Conservation (phyloP, 2,797 vertebrate species). For the Austrolebias charrua region DNA sequence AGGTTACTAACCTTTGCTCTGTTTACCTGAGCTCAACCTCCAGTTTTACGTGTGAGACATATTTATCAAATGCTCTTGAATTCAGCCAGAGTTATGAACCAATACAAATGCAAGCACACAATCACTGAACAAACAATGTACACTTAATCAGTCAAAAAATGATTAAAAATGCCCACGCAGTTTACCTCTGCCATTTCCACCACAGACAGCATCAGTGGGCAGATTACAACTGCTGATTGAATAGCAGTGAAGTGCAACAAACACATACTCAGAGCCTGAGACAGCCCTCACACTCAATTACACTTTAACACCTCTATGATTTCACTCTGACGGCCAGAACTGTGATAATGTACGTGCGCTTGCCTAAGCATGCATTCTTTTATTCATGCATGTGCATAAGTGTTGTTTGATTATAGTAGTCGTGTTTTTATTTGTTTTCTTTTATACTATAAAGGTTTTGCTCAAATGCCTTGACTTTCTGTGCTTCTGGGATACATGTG, state of each 20-base stretch:
- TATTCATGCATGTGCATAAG: not conserved
- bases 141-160: slow-evolving; percentile 33
- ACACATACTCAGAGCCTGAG: slow-evolving; percentile 3
- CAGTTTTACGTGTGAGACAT: not conserved
- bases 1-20: not conserved
- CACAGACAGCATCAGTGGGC: slow-evolving; percentile 22
- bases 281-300: slow-evolving; percentile 26
- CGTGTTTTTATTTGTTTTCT: no score
- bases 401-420: slow-evolving; percentile 1
- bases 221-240: slow-evolving; percentile 34
- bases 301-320: slow-evolving; percentile 15
- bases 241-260: slow-evolving; percentile 33
- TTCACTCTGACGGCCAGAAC: slow-evolving; percentile 3
- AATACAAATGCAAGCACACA: slow-evolving; percentile 18
- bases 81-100: not conserved
- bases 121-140: slow-evolving; percentile 16
- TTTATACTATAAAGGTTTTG: no score
- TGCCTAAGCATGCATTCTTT: not conserved
- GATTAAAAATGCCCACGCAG: slow-evolving; percentile 22
- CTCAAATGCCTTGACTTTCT: not conserved
- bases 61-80: slow-evolving; percentile 12
- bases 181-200: slow-evolving; percentile 17
- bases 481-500: not conserved
- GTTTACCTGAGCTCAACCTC: not conserved
- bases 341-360: not conserved